Evolutionary conservation across 2,113 vertebrate species (phyloP).

Genomic region (Danionella cerebrum): DNA sequence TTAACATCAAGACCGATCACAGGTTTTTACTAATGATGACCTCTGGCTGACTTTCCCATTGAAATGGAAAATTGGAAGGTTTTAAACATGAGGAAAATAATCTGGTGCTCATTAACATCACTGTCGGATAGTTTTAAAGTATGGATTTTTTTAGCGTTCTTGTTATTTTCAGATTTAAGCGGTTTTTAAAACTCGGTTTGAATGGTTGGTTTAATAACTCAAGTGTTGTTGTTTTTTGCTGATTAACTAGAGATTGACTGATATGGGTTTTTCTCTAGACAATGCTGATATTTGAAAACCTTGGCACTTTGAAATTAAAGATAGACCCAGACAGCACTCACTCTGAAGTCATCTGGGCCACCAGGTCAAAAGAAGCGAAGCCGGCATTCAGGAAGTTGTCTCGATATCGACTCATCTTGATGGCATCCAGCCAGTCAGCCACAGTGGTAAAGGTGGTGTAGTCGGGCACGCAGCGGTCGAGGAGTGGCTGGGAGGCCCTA

Average conservation of each 20-base stretch:
- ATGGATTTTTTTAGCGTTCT: too few relatives aligned
- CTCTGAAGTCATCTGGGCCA: slow-evolving; percentile 98
- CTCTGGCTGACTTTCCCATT: background rate
- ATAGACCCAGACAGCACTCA: slow-evolving; percentile 67
- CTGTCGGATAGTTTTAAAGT: too few relatives aligned
- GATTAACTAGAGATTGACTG: too few relatives aligned
- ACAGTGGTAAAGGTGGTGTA: slow-evolving; percentile 98
- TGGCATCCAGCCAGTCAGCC: slow-evolving; percentile 97
- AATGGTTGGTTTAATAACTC: background rate
- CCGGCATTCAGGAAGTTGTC: slow-evolving; percentile 95
- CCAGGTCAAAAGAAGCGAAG: slow-evolving; percentile 95
- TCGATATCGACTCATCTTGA: slow-evolving; percentile 98
- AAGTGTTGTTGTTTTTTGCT: too few relatives aligned
- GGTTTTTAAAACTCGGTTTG: background rate
- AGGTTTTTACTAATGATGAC: background rate
- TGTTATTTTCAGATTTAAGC: background rate
- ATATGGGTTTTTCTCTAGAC: too few relatives aligned
- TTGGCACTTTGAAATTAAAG: too few relatives aligned
- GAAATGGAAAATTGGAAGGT: too few relatives aligned
- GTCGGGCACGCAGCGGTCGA: slow-evolving; percentile 94
- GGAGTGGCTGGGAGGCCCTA: slow-evolving; percentile 91
- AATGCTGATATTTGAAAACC: too few relatives aligned
- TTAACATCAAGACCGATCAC: background rate
- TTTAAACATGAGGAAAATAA: background rate
- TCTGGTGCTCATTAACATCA: too few relatives aligned